Evolutionary conservation across 2,888 invertebrate genomes (phyloP).

Genomic region (Netelia virgata): DNA sequence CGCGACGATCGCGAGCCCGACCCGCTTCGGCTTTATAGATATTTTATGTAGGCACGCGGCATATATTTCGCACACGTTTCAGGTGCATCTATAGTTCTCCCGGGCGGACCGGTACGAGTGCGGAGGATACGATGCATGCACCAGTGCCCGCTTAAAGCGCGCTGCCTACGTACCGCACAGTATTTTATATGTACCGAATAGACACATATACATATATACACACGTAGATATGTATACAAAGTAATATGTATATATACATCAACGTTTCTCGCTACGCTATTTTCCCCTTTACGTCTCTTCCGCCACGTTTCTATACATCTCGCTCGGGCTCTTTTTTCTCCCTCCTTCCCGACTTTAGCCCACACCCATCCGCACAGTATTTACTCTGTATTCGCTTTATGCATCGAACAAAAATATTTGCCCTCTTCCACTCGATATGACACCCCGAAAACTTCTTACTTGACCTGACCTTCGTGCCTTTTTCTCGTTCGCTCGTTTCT

Average conservation of each 20-base stretch:
- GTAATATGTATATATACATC: neutral
- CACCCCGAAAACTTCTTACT: slow-evolving; percentile 64
- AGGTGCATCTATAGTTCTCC: slow-evolving; percentile 20
- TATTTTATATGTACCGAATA: slow-evolving; percentile 4
- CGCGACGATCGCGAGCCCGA: slow-evolving; percentile 51
- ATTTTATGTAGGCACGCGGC: slow-evolving; percentile 68
- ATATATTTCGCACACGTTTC: slow-evolving; percentile 65
- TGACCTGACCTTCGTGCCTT: slow-evolving; percentile 62
- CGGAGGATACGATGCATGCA: slow-evolving; percentile 53
- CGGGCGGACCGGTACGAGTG: slow-evolving; percentile 26
- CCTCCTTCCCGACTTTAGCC: slow-evolving; percentile 5
- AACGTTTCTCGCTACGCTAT: neutral
- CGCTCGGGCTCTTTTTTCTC: neutral
- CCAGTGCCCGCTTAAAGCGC: slow-evolving; percentile 47
- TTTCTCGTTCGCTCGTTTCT: neutral
- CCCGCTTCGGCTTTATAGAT: slow-evolving; percentile 68
- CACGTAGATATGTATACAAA: neutral
- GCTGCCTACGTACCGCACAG: slow-evolving; percentile 15
- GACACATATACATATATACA: neutral
- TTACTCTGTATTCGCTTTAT: slow-evolving; percentile 71
- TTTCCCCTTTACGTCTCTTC: neutral
- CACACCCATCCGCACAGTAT: slow-evolving; percentile 59
- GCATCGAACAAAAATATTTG: slow-evolving; percentile 72
- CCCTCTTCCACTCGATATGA: slow-evolving; percentile 70
- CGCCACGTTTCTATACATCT: neutral